phyloP scores from a whole-genome alignment of 2,113 vertebrate genomes.

The Varanus komodoensis region DNA sequence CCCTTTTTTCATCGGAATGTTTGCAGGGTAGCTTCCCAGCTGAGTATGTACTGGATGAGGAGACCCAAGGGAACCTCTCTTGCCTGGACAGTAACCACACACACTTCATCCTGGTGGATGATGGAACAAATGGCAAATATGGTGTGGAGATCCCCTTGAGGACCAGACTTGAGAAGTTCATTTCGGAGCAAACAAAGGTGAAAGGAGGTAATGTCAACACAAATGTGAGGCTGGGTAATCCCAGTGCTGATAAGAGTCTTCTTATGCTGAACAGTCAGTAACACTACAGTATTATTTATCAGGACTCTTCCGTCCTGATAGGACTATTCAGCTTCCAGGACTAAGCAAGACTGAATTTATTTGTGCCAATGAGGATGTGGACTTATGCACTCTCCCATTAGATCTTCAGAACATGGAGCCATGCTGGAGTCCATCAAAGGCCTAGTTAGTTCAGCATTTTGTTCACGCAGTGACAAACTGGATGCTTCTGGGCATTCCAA shows the following conservation, averaged over 20 bases:
- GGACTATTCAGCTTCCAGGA: neutral
- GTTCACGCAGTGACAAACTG: no score
- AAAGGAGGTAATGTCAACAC: conserved; percentile 71
- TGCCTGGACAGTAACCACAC: conserved; percentile 95
- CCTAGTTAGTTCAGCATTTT: no score
- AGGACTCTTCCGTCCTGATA: neutral
- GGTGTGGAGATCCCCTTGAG: conserved; percentile 89
- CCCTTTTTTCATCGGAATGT: neutral
- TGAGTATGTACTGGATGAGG: conserved; percentile 85
- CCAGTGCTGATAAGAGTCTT: neutral
- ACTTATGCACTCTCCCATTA: neutral
- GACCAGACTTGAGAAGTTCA: conserved; percentile 88
- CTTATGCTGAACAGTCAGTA: neutral
- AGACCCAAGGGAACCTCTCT: conserved; percentile 84
- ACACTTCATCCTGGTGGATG: conserved; percentile 95
- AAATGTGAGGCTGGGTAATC: neutral
- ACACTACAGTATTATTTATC: neutral
- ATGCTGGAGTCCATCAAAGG: no score
- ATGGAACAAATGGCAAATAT: conserved; percentile 89
- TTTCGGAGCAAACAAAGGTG: conserved; percentile 85
- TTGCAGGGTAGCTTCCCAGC: conserved; percentile 88
- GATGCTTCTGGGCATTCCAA: no score
- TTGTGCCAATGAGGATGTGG: neutral
- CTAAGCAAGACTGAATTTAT: neutral
- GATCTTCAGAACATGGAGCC: no score